These are phyloP conservation scores for Marmota flaviventris DNA, from an alignment of 2,113 vertebrate genomes.

Conservation along the genomic window DNA sequence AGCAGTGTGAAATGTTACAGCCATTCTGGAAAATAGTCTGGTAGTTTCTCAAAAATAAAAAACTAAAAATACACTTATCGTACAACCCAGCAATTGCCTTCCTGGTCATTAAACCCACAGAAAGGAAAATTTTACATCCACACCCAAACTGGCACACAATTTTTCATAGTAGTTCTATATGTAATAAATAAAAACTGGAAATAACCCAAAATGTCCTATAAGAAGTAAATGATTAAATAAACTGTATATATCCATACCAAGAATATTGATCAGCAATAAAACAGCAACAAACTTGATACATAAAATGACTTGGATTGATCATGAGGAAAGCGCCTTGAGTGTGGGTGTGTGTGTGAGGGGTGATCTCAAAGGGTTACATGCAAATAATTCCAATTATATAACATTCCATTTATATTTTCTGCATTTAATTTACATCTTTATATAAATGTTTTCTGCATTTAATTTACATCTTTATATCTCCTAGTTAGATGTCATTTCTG, in stretches of 20 bases:
- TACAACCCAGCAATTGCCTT: neutral
- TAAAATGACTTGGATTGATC: neutral
- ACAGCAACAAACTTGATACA: neutral
- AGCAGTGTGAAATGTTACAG: neutral
- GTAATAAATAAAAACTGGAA: neutral
- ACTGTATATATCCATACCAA: neutral
- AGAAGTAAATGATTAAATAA: neutral
- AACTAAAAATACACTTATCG: neutral
- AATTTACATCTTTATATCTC: neutral
- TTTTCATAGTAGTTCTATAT: neutral
- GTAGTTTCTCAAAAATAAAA: neutral
- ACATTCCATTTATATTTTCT: neutral
- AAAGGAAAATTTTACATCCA: neutral
- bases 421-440: neutral
- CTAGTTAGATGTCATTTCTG: neutral
- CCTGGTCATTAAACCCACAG: neutral
- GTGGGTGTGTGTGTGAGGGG: rapidly evolving
- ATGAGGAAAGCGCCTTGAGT: neutral
- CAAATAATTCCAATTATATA: neutral
- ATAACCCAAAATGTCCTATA: neutral
- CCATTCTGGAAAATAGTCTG: neutral
- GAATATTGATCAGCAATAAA: neutral
- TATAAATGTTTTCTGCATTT: neutral
- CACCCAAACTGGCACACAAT: neutral
- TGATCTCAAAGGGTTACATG: neutral